phyloP scores from a whole-genome alignment of 2,888 invertebrate species.

The Dione vanillae region DNA sequence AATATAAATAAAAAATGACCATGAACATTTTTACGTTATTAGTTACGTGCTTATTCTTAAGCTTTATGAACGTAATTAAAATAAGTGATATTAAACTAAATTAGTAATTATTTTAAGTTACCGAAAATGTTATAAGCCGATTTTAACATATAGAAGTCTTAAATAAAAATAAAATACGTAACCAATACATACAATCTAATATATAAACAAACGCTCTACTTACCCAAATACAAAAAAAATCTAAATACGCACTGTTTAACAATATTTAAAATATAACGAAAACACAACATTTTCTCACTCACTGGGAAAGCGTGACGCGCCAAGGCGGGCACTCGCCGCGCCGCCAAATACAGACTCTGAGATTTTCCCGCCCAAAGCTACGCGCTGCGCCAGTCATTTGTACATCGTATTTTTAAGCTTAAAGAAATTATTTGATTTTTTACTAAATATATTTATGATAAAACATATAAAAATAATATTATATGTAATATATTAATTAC shows the following conservation, averaged over 20 bases:
- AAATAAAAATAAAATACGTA: too few relatives aligned
- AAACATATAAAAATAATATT: too few relatives aligned
- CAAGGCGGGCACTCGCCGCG: conserved; percentile 33
- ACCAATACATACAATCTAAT: too few relatives aligned
- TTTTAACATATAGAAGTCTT: too few relatives aligned
- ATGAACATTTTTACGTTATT: neutral
- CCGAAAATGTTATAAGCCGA: too few relatives aligned
- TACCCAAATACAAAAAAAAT: too few relatives aligned
- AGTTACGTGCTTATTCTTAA: neutral
- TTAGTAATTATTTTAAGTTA: too few relatives aligned
- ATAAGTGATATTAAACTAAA: neutral
- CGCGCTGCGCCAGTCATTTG: conserved; percentile 3
- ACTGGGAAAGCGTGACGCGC: conserved; percentile 1
- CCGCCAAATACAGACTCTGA: conserved; percentile 28
- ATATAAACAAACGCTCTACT: neutral
- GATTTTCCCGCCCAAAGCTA: conserved; percentile 33
- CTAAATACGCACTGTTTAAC: neutral
- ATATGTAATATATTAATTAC: too few relatives aligned
- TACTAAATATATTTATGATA: neutral
- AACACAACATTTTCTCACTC: neutral
- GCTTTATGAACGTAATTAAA: neutral
- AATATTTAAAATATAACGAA: neutral
- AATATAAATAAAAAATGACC: neutral
- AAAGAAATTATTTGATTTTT: neutral
- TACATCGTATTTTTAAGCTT: neutral